These are phyloP conservation scores for Apteryx mantelli DNA, from an alignment of 2,113 vertebrate species.

Conservation along the genomic window DNA sequence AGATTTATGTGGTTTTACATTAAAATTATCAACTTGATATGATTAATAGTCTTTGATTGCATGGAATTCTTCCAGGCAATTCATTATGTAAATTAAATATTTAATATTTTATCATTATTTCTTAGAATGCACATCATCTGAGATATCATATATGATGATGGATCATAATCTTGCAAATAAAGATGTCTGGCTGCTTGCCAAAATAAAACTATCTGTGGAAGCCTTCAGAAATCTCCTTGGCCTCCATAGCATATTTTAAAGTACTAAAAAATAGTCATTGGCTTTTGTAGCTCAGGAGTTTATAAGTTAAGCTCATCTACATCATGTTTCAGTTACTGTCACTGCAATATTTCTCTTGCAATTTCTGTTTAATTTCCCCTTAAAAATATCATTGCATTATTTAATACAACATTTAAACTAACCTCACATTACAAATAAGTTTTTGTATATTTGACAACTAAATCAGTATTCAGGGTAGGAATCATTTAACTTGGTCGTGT, in stretches of 20 bases:
- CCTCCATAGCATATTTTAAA: neutral
- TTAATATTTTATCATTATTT: constrained; percentile 10
- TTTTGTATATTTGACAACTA: neutral
- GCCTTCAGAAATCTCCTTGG: neutral
- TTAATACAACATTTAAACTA: neutral
- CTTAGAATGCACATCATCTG: neutral
- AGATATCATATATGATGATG: neutral
- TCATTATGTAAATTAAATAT: neutral
- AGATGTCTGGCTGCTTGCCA: neutral
- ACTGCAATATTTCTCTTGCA: neutral
- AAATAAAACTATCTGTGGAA: neutral
- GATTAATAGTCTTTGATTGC: neutral
- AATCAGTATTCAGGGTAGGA: neutral
- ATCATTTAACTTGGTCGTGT: neutral
- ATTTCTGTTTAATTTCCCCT: neutral
- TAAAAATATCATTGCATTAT: neutral
- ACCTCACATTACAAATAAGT: neutral
- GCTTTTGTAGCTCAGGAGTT: neutral
- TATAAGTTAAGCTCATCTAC: neutral
- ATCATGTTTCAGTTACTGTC: neutral
- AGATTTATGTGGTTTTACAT: neutral
- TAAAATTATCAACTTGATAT: neutral
- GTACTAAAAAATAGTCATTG: neutral
- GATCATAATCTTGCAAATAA: neutral
- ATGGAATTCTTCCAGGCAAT: constrained; percentile 12